A percentile compares a stretch with the other conserved stretches of the same genome.
Conservation (phyloP, 1,140 invertebrate species). For the Zeugodacus cucurbitae region DNA sequence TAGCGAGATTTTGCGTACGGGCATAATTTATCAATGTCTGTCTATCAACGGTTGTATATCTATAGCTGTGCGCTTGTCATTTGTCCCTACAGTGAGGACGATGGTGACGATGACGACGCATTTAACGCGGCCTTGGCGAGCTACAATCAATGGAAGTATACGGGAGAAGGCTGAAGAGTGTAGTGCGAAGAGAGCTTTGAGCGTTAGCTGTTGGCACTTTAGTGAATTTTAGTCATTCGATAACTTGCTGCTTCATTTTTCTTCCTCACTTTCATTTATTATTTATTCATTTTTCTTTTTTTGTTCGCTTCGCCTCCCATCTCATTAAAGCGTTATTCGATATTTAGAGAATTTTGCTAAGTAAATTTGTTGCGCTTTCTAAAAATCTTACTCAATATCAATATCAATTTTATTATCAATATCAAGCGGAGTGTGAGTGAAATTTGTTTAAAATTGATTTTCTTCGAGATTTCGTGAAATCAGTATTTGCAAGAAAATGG, state of each 20-base stretch:
- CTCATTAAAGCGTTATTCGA: neutral
- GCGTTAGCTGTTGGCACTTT: neutral
- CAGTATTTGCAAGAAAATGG: neutral
- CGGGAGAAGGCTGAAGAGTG: neutral
- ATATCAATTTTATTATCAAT: too few species aligned
- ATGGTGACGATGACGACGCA: neutral
- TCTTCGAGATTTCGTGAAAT: neutral
- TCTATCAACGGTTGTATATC: neutral
- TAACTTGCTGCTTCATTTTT: neutral
- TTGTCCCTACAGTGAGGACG: neutral
- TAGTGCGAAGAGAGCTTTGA: neutral
- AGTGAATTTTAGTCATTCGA: neutral
- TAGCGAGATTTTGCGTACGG: neutral
- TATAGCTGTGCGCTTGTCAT: neutral
- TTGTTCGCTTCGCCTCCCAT: neutral
- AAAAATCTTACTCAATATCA: neutral
- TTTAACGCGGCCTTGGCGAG: neutral
- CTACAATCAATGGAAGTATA: neutral
- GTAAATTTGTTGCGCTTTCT: neutral
- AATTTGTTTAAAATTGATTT: neutral
- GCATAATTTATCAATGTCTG: slow-evolving; percentile 34
- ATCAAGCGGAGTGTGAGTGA: neutral
- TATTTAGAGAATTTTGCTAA: neutral
- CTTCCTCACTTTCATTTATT: neutral
- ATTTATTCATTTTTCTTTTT: neutral